phyloP scores from a whole-genome alignment of 2,888 invertebrate genomes.

The Scrobipalpa atriplicella region DNA sequence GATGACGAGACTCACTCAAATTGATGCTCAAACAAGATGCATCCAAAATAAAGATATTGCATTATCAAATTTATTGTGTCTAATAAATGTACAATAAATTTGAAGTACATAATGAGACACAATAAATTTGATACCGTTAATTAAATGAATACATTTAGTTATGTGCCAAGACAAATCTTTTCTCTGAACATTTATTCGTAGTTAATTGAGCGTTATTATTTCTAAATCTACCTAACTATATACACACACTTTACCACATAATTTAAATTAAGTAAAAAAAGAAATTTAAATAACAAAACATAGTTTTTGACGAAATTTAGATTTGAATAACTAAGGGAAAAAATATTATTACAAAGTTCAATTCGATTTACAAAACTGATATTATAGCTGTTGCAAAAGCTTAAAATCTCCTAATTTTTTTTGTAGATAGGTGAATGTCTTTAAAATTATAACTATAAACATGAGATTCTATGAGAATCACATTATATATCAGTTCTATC shows the following conservation, averaged over 20 bases:
- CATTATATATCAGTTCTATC: slow-evolving; percentile 16
- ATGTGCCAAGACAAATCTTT: not conserved
- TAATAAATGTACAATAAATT: not conserved
- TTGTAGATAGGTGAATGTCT: too few species aligned
- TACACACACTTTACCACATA: slow-evolving; percentile 8
- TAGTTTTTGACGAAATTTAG: too few species aligned
- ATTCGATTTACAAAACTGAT: too few species aligned
- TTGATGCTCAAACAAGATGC: too few species aligned
- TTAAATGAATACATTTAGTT: not conserved
- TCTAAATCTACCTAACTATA: not conserved
- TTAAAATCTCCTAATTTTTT: too few species aligned
- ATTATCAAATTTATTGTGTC: too few species aligned
- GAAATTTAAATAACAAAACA: not conserved
- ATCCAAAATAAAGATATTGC: too few species aligned
- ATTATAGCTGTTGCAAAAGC: too few species aligned
- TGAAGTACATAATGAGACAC: not conserved
- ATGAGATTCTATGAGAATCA: slow-evolving; percentile 24
- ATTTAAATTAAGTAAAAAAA: not conserved
- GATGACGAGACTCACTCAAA: too few species aligned
- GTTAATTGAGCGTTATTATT: slow-evolving; percentile 29
- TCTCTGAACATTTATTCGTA: slow-evolving; percentile 26
- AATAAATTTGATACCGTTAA: not conserved
- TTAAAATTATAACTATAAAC: not conserved
- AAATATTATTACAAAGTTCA: too few species aligned
- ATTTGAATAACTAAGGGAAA: too few species aligned